phyloP scores from a whole-genome alignment of 2,797 vertebrate genomes.

The Furcifer pardalis region DNA sequence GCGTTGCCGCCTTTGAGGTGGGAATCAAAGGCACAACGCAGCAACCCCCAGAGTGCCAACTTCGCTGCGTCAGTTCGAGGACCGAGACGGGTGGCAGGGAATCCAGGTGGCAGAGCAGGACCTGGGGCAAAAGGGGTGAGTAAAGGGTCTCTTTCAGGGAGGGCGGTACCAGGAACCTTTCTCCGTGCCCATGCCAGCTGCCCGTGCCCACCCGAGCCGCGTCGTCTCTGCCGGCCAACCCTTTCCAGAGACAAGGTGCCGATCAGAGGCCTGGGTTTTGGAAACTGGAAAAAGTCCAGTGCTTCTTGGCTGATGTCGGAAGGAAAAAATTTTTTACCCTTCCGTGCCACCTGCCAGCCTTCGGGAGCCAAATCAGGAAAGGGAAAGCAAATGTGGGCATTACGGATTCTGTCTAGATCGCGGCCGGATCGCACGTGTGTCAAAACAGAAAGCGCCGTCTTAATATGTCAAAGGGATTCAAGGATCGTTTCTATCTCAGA shows the following conservation, averaged over 20 bases:
- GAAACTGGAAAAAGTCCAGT: no score
- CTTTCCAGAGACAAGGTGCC: not conserved
- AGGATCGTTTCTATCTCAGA: no score
- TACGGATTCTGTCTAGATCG: not conserved
- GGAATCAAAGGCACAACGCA: conserved; percentile 57
- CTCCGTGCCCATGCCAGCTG: not conserved
- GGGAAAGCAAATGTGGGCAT: no score
- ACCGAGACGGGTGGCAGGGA: not conserved
- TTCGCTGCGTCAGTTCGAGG: conserved; percentile 35
- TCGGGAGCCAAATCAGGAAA: no score
- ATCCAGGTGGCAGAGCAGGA: conserved; percentile 60
- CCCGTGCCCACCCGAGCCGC: no score
- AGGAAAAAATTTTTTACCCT: not conserved
- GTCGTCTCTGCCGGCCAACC: not conserved
- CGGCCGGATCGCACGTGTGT: no score
- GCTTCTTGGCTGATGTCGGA: no score
- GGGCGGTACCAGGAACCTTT: no score
- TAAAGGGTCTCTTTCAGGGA: not conserved
- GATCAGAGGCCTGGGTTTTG: no score
- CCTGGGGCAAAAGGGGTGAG: conserved; percentile 52
- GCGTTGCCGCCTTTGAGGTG: conserved; percentile 69
- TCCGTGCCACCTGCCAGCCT: not conserved
- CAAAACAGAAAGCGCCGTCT: no score
- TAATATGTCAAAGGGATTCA: no score
- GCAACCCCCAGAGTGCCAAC: conserved; percentile 50